A percentile compares a stretch with the other conserved stretches of the same genome.
phyloP scores from a whole-genome alignment of 2,113 vertebrate species.

The Morphnarchus princeps region DNA sequence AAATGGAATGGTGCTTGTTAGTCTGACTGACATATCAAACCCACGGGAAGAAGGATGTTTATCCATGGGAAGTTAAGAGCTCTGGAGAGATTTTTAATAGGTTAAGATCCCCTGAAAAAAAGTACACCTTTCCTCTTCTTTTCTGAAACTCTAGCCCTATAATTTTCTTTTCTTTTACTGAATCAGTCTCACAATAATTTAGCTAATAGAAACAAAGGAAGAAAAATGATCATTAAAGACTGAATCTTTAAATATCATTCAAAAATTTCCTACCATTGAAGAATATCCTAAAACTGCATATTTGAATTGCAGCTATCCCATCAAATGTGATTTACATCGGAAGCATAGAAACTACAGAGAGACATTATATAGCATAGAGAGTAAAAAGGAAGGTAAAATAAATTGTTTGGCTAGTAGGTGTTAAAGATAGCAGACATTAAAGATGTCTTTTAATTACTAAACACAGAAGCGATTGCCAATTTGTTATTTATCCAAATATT shows the following conservation, averaged over 20 bases:
- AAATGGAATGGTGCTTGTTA: background rate
- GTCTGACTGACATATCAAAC: background rate
- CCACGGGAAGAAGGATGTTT: background rate
- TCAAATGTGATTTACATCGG: background rate
- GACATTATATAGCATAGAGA: background rate
- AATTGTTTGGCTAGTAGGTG: background rate
- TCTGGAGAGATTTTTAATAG: background rate
- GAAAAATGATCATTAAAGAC: background rate
- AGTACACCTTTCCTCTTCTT: background rate
- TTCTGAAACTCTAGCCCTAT: background rate
- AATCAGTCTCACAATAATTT: background rate
- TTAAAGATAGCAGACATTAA: background rate
- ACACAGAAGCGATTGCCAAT: background rate
- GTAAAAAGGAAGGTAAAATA: background rate
- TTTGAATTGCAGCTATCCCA: background rate
- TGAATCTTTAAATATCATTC: background rate
- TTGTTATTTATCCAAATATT: background rate
- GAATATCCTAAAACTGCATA: background rate
- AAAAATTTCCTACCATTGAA: background rate
- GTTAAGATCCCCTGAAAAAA: background rate
- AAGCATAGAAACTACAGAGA: background rate
- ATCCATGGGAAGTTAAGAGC: background rate
- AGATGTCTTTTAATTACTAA: background rate
- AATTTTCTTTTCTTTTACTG: background rate
- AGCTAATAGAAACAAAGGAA: background rate